Conservation (phyloP, 2,113 vertebrate species). For the Toxotes jaculatrix region DNA sequence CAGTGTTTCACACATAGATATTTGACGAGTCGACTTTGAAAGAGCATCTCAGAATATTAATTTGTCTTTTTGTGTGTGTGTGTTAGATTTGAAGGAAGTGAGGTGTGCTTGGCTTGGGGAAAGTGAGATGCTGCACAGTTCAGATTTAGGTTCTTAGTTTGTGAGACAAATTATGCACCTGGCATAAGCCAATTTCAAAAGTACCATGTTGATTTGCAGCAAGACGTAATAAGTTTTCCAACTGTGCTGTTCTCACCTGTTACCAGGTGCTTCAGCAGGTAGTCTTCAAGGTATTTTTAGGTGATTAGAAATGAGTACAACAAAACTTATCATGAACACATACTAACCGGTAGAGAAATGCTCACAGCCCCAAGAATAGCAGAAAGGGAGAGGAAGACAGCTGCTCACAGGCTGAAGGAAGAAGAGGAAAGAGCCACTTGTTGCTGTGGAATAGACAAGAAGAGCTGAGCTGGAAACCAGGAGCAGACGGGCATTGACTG, state of each 20-base stretch:
- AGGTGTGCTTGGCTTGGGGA: neutral
- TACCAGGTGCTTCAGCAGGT: neutral
- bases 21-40: conserved; percentile 35
- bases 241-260: neutral
- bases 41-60: neutral
- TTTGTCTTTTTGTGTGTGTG: neutral
- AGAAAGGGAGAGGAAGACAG: no score
- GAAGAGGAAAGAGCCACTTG: no score
- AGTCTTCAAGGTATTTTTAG: neutral
- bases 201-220: neutral
- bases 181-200: neutral
- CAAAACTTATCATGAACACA: no score
- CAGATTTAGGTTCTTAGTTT: neutral
- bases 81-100: neutral
- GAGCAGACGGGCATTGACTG: no score
- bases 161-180: neutral
- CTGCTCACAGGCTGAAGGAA: no score
- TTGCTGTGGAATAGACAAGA: no score
- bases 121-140: conserved; percentile 6
- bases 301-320: neutral
- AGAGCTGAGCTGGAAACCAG: no score
- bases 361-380: no score
- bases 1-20: conserved; percentile 33
- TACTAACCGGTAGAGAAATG: no score
- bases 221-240: neutral